phyloP scores from a whole-genome alignment of 2,113 vertebrate genomes.

The Eulemur rufifrons region DNA sequence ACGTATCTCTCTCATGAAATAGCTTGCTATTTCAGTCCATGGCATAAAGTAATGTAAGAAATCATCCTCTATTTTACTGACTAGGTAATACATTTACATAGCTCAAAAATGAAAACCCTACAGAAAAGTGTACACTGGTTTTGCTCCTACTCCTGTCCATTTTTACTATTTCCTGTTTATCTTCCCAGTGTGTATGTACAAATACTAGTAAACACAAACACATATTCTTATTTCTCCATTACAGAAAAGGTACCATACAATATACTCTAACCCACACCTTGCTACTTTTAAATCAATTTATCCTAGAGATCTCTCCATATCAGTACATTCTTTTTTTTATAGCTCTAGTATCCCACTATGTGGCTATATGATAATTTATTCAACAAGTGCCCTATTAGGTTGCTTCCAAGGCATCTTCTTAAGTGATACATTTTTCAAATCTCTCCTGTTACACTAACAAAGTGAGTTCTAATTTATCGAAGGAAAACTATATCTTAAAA shows the following conservation, averaged over 20 bases:
- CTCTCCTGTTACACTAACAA: conserved; percentile 6
- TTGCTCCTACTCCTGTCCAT: background rate
- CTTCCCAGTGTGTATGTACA: background rate
- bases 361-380: background rate
- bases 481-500: background rate
- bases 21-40: background rate
- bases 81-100: background rate
- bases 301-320: background rate
- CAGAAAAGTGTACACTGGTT: background rate
- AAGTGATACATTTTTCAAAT: background rate
- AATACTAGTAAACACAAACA: background rate
- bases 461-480: background rate
- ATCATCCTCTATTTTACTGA: background rate
- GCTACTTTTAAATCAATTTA: background rate
- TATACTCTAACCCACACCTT: background rate
- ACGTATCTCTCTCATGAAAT: background rate
- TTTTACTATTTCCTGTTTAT: background rate
- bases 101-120: conserved; percentile 3
- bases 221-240: background rate
- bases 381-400: background rate
- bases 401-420: background rate
- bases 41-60: background rate
- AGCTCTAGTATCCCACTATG: background rate
- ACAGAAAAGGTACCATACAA: background rate
- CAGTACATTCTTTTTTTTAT: background rate